Base-by-base conservation (phyloP, 2,888 invertebrate genomes). In the Drosophila atripex region DNA sequence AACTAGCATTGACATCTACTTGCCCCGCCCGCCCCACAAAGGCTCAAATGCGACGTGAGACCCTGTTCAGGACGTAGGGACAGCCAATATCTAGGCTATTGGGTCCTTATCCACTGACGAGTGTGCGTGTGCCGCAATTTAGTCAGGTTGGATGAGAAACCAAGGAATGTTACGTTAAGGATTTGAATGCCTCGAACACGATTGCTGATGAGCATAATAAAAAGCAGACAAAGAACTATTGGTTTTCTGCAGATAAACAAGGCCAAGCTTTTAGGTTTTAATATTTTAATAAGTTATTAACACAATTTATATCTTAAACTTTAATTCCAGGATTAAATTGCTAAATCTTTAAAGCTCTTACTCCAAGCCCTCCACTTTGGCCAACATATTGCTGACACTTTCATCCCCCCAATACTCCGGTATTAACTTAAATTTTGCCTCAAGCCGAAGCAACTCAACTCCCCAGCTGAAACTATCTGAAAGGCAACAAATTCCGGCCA, bases 1-100 rank as follows among this genome's bases (percentile, higher is more conserved):
- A 80, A 80, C 83, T 73, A 78, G 75, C 71, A 70, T 28, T 75
- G 78, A 58, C 80, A 66, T 69, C 60, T 55, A 55, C 52, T 65
- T 71, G 76, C 21, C 21, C 6, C 4, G 3, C 30, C 41, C 57
- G 14, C 14, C 57, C 28, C 41, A 14, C 57, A 55, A 68, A 64
- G 78, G 69, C 47, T 58, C 61, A 51, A 66, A 64, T 57, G 68
- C 59, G 65, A 71, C 63, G 68, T 79, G 75, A 68, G 69, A 38
- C 38, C 16, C 66, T 63, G 64, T 75, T 77, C 70, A 45, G 55
- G 28, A 25, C 21, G 9, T 11, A 9, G n/a, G 14, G 30, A 23
- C 11, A 68, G 57, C 46, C 61, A 70, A 60, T 53, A 59, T 70
- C 66, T 71, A 58, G 69, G 71, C 65, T 49, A 66, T 54, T 43